Percentiles rank a stretch among this genome's conserved stretches.
phyloP scores from a whole-genome alignment of 2,797 vertebrate genomes.

The Acanthurus lineatus region DNA sequence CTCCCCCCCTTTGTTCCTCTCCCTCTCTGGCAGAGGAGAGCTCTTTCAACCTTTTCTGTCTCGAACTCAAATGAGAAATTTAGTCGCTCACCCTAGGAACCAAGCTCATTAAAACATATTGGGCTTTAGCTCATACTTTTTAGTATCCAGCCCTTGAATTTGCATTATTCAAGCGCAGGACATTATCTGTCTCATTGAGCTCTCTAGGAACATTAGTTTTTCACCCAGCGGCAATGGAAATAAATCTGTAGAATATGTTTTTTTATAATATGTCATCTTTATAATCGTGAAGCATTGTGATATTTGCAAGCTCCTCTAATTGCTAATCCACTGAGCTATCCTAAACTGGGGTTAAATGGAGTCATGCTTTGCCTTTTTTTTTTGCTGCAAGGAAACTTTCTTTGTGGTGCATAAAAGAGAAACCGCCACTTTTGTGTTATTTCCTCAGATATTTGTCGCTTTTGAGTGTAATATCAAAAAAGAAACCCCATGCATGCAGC shows the following conservation, averaged over 20 bases:
- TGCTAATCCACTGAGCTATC: constrained; percentile 28
- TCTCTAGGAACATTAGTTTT: constrained; percentile 28
- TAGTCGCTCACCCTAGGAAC: constrained; percentile 57
- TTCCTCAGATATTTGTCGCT: not conserved
- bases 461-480: constrained; percentile 4
- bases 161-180: constrained; percentile 69
- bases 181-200: constrained; percentile 61
- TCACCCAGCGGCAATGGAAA: constrained; percentile 30
- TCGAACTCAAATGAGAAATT: constrained; percentile 72
- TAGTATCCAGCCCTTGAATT: constrained; percentile 69
- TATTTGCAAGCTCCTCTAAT: constrained; percentile 15
- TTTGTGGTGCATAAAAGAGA: not conserved
- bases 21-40: constrained; percentile 30
- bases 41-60: constrained; percentile 72
- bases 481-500: constrained; percentile 17
- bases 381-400: not conserved
- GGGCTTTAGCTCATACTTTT: constrained; percentile 51
- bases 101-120: constrained; percentile 77
- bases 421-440: constrained; percentile 6
- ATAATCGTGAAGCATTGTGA: constrained; percentile 29
- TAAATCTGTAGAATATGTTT: constrained; percentile 7
- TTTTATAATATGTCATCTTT: constrained; percentile 16
- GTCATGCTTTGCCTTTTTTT: not conserved
- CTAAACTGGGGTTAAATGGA: constrained; percentile 27
- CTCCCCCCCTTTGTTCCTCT: constrained; percentile 24